Evolutionary conservation across 2,797 vertebrate genomes (phyloP), one percentile per base, ranked within the genome.

Genomic region (Crypturellus tataupa): DNA sequence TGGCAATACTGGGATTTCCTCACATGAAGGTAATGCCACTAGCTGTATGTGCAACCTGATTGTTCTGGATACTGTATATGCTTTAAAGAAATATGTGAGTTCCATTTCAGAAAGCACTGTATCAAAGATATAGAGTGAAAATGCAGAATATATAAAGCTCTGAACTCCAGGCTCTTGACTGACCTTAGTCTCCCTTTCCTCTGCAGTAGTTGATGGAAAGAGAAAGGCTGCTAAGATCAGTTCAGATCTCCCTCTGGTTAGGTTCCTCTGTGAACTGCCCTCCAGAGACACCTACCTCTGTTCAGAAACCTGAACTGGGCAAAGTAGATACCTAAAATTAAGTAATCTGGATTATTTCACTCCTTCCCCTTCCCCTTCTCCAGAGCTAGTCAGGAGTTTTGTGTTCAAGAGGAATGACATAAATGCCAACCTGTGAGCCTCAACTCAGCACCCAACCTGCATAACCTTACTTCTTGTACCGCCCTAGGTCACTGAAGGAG

Each of bases 71-170:
- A 4, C 37, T 6, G 13, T 40, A 33, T 25, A 21, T 18, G 33
- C 0, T 0, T 64, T 29, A 47, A 60, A 79, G 81, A 58, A 63
- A 55, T 44, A 55, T 6, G 13, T 25, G 44, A 68, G 89, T 51
- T 46, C 13, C 4, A 7, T 81, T 91, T 90, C 39, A 84, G 49
- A 93, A 60, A 60, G 3, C 12, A 73, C 15, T 49, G 47, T 24
- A 69, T 77, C 56, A 63, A 88, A 88, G 75, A 60, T 60, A 31
- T 5, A 47, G 73, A 10, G 19, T 51, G 63, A 77, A 95, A 83
- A 68, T 55, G 24, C 83, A 68, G 77, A 78, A 19, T 29, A 33
- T 4, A 51, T 3, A 42, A 39, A 10, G 31, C 46, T 86, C 14
- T 14, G 12, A 40, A n/a, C 31, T 84, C 79, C 16, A 68, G 65